Conservation (phyloP, 2,888 invertebrate genomes). For the Ypsolopha sequella region DNA sequence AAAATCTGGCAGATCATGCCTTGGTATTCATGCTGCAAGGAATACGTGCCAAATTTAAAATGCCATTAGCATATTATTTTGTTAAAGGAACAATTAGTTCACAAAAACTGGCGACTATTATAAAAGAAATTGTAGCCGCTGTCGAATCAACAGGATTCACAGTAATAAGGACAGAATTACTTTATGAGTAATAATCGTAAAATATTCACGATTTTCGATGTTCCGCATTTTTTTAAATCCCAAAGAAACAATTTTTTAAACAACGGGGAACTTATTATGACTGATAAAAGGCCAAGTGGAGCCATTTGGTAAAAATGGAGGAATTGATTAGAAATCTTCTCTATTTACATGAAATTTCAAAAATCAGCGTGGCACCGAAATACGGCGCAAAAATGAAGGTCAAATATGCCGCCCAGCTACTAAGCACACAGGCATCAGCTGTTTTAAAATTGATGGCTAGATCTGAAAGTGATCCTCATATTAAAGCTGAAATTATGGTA, state of each 20-base stretch:
- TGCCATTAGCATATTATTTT: slow-evolving; percentile 15
- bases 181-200: neutral
- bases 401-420: too few species aligned
- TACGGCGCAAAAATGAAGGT: too few species aligned
- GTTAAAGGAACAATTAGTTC: slow-evolving; percentile 10
- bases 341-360: too few species aligned
- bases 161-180: slow-evolving; percentile 8
- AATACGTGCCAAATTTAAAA: slow-evolving; percentile 12
- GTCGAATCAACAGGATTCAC: slow-evolving; percentile 5
- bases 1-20: slow-evolving; percentile 12
- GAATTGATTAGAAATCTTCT: too few species aligned
- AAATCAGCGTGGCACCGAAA: too few species aligned
- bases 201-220: slow-evolving; percentile 7
- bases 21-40: slow-evolving; percentile 15
- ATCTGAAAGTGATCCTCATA: too few species aligned
- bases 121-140: slow-evolving; percentile 7
- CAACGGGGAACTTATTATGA: too few species aligned
- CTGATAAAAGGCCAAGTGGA: too few species aligned
- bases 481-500: too few species aligned
- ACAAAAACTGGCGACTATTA: slow-evolving; percentile 6
- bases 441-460: too few species aligned
- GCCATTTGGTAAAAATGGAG: too few species aligned
- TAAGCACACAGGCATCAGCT: too few species aligned
- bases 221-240: slow-evolving; percentile 7
- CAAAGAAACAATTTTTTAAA: slow-evolving; percentile 1